Evolutionary conservation across 92 coral and sea anemone species (phyloP).

Genomic region (Zoanthus sociatus): DNA sequence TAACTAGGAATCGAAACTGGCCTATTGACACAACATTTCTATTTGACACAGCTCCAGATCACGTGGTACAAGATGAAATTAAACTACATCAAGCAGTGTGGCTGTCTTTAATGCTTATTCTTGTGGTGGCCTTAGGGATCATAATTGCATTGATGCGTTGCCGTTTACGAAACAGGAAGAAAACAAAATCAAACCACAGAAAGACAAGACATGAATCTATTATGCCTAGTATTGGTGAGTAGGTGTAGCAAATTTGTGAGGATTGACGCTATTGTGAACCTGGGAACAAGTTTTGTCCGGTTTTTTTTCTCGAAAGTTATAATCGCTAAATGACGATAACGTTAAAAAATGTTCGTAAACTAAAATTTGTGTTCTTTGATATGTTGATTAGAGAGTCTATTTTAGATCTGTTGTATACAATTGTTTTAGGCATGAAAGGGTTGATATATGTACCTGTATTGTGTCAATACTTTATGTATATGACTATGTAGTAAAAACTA

Average conservation of each 20-base stretch:
- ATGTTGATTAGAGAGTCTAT: no score
- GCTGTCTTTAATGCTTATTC: neutral
- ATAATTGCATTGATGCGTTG: slow-evolving; percentile 9
- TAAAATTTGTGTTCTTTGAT: no score
- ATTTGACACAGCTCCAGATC: neutral
- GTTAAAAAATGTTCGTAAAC: no score
- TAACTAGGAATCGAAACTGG: neutral
- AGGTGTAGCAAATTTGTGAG: neutral
- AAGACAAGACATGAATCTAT: neutral
- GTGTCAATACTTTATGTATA: no score
- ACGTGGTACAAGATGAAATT: neutral
- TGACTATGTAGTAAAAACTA: no score
- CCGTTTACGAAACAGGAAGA: slow-evolving; percentile 3
- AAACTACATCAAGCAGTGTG: neutral
- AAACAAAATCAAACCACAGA: neutral
- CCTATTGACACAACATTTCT: neutral
- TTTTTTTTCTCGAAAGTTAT: no score
- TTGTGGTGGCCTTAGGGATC: neutral
- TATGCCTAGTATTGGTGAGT: neutral
- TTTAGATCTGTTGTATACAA: no score
- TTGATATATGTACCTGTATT: no score
- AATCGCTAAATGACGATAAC: no score
- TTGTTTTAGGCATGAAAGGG: no score
- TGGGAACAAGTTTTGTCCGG: no score
- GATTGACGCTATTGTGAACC: no score